phyloP scores from a whole-genome alignment of 2,888 invertebrate species.

The Lycophotia porphyrea region DNA sequence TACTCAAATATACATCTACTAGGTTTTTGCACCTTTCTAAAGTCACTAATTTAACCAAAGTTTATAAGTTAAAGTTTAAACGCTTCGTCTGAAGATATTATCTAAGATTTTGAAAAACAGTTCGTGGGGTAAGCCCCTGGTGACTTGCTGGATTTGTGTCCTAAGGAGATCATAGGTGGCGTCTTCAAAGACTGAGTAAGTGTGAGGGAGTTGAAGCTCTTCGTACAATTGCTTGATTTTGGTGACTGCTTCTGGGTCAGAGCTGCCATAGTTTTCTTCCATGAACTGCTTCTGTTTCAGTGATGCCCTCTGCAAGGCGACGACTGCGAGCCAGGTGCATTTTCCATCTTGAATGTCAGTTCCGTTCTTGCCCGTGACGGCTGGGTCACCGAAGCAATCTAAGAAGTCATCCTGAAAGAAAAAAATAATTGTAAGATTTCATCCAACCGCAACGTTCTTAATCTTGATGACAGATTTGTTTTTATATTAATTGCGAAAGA shows the following conservation, averaged over 20 bases:
- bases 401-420: conserved; percentile 94
- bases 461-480: neutral
- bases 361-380: conserved; percentile 96
- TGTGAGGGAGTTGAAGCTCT: conserved; percentile 93
- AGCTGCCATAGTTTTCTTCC: conserved; percentile 94
- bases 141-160: conserved; percentile 96
- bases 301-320: conserved; percentile 95
- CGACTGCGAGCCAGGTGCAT: conserved; percentile 98
- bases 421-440: neutral
- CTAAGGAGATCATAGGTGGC: conserved; percentile 95
- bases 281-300: conserved; percentile 93
- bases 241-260: conserved; percentile 92
- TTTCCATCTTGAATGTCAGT: conserved; percentile 98
- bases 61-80: conserved; percentile 78
- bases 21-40: conserved; percentile 57
- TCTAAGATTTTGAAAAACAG: conserved; percentile 95
- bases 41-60: conserved; percentile 54
- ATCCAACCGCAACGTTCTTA: neutral
- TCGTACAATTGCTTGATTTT: conserved; percentile 94
- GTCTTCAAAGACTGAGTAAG: conserved; percentile 95
- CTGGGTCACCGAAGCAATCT: conserved; percentile 97
- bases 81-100: conserved; percentile 94
- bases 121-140: conserved; percentile 94
- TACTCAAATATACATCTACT: conserved; percentile 60
- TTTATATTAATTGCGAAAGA: conserved; percentile 13